Conservation (phyloP, 1,140 invertebrate species). For the Frieseomelitta varia region DNA sequence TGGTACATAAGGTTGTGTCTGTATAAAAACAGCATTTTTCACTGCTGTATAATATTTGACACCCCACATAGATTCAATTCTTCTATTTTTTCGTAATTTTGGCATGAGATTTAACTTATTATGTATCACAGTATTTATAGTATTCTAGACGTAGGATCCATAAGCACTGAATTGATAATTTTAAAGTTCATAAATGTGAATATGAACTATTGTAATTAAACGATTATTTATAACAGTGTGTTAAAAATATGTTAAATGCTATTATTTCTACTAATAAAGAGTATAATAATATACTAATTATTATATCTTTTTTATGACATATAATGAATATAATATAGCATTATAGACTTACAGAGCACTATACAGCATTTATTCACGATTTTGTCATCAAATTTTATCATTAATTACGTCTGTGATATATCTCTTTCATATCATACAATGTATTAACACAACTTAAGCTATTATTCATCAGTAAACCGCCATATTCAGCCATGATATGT, state of each 20-base stretch:
- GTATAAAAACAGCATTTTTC: constrained; percentile 71
- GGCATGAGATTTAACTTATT: constrained; percentile 55
- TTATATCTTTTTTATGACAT: constrained; percentile 30
- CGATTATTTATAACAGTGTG: background rate
- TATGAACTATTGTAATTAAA: background rate
- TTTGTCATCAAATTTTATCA: constrained; percentile 14
- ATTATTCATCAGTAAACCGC: constrained; percentile 49
- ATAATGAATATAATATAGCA: constrained; percentile 6
- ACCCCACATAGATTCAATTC: constrained; percentile 64
- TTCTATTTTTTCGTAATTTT: constrained; percentile 67
- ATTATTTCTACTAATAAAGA: constrained; percentile 9
- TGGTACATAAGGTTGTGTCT: constrained; percentile 67
- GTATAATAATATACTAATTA: background rate
- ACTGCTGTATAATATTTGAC: constrained; percentile 67
- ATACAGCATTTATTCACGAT: constrained; percentile 11
- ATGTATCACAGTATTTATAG: constrained; percentile 7
- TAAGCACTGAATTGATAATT: constrained; percentile 6
- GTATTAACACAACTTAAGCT: constrained; percentile 43
- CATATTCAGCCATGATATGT: constrained; percentile 66
- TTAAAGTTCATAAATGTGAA: constrained; percentile 5
- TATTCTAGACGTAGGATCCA: constrained; percentile 25
- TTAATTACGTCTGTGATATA: constrained; percentile 21
- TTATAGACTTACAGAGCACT: background rate
- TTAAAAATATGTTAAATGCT: background rate
- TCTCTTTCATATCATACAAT: constrained; percentile 23